phyloP scores from a whole-genome alignment of 92 coral and sea anemone genomes.

The Pocillopora meandrina region DNA sequence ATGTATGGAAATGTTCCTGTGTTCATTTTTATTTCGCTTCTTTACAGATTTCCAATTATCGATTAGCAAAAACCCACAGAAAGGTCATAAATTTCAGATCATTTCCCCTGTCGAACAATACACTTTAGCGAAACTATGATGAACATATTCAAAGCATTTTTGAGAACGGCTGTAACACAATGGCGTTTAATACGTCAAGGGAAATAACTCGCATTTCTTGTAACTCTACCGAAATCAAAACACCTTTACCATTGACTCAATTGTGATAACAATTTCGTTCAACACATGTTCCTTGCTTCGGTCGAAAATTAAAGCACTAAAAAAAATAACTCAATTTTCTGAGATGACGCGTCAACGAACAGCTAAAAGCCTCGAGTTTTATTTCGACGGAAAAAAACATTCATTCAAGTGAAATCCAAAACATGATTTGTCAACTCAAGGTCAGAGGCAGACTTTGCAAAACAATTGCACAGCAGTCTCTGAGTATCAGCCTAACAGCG shows the following conservation, averaged over 20 bases:
- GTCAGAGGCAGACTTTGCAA: neutral
- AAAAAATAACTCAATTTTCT: neutral
- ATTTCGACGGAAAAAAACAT: neutral
- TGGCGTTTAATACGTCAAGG: neutral
- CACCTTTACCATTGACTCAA: neutral
- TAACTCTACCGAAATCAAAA: neutral
- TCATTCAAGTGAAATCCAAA: no score
- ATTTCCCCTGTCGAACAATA: slow-evolving; percentile 3
- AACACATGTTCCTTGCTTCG: neutral
- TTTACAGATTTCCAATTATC: neutral
- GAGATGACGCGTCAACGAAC: neutral
- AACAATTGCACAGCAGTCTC: neutral
- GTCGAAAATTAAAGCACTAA: neutral
- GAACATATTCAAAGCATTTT: slow-evolving; percentile 1
- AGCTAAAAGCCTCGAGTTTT: neutral
- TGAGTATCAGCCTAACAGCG: neutral
- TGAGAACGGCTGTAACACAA: slow-evolving; percentile 11
- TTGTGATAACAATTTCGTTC: neutral
- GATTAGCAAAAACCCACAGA: slow-evolving; percentile 1
- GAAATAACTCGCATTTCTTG: slow-evolving; percentile 6
- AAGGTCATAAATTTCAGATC: neutral
- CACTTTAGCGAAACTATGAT: neutral
- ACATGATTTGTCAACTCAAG: neutral
- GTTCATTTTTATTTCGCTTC: neutral
- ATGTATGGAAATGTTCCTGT: slow-evolving; percentile 4